Conservation (phyloP, 2,113 vertebrate species). For the Clarias gariepinus region DNA sequence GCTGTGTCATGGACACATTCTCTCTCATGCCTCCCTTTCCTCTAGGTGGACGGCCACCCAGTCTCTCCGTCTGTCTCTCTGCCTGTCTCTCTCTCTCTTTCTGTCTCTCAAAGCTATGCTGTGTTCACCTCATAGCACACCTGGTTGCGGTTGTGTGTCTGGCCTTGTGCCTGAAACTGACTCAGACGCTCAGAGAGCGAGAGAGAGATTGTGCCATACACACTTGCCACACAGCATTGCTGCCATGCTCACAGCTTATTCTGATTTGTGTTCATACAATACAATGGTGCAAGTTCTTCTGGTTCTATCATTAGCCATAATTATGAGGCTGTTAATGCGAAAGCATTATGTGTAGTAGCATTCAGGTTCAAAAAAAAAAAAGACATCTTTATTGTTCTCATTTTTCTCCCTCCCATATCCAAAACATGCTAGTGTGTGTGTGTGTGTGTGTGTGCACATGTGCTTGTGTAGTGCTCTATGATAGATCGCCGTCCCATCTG, state of each 20-base stretch:
- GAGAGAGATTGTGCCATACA: slow-evolving; percentile 24
- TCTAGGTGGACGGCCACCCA: slow-evolving; percentile 16
- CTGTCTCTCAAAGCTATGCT: slow-evolving; percentile 26
- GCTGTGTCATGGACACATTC: slow-evolving; percentile 30
- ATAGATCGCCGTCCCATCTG: not conserved
- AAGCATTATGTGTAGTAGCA: not conserved
- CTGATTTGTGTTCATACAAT: not conserved
- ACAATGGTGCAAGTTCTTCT: slow-evolving; percentile 2
- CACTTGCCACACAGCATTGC: not conserved
- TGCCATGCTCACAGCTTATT: not conserved
- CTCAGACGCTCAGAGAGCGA: slow-evolving; percentile 6
- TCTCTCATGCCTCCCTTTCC: slow-evolving; percentile 23
- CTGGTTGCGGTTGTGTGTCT: slow-evolving; percentile 48
- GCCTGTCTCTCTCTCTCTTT: not conserved
- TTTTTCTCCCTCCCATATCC: not conserved
- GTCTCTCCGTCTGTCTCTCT: not conserved
- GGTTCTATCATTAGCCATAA: not conserved
- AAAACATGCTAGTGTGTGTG: not conserved
- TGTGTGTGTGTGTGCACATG: not conserved
- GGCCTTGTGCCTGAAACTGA: slow-evolving; percentile 23
- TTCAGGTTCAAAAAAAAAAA: not conserved
- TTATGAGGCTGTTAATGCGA: not conserved
- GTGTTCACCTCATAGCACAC: slow-evolving; percentile 36
- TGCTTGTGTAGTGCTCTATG: not conserved
- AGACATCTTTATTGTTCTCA: not conserved